Base-by-base conservation (phyloP, 2,113 vertebrate genomes). In the Zingel zingel region DNA sequence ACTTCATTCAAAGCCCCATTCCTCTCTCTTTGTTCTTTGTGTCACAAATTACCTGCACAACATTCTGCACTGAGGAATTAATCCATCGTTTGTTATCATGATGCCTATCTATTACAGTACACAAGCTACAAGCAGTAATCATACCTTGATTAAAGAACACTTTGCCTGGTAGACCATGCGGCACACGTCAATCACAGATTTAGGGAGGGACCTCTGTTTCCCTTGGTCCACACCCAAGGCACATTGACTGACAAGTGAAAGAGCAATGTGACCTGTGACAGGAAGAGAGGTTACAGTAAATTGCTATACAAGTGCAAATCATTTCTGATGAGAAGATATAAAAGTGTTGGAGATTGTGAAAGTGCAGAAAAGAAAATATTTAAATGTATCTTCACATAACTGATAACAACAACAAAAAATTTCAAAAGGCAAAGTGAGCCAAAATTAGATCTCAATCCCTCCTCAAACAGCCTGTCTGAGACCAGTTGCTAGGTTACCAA, bases 131-230 rank as follows among this genome's bases (percentile, higher is more conserved):
- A 21, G 68, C 21, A 57, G 27, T n/a, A 68, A 65, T 50, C 74
- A 86, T 94, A 99, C 98, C 96, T 99, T 99, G 81, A 99, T 99
- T 86, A 99, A 94, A 10, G 98, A 99, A 88, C 98, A 99, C 88
- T 99, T 99, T 79, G 98, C 98, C 92, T 99, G 98, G 86, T 99
- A 99, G 87, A 99, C 97, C 92, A 99, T 98, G 79, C 98, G 96
- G 88, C 98, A 99, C 74, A 99, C 98, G 61, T 99, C 97, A 82
- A 97, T 98, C 82, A 99, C 98, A 77, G 98, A 97, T 92, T 98
- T 99, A 48, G 98, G 98, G 85, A 99, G 93, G 2, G 96, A 95
- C 92, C 96, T 96, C 86, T 98, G 96, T 90, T 99, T 99, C 39
- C 95, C 97, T 87, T 98, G 98, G 90, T 99, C 98, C 91, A 99